phyloP scores from a whole-genome alignment of 2,113 vertebrate species.

The Campylorhamphus procurvoides region DNA sequence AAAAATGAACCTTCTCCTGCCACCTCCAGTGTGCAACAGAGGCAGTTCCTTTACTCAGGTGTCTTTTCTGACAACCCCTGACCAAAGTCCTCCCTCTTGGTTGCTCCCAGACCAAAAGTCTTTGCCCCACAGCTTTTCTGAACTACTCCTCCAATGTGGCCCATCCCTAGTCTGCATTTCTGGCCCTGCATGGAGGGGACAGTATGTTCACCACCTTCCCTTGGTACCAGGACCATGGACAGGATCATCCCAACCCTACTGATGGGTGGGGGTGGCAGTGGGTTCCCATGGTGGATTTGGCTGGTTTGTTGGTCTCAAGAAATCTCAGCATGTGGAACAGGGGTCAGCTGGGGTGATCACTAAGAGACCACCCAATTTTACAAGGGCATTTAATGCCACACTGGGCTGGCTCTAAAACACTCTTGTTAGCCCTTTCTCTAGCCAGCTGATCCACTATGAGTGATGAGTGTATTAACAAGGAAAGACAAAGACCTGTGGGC shows the following conservation, averaged over 20 bases:
- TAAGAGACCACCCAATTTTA: neutral
- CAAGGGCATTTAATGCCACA: accelerated
- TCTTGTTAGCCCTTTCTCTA: neutral
- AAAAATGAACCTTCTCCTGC: neutral
- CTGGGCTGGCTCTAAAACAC: neutral
- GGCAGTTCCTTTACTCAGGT: neutral
- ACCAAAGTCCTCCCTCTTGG: neutral
- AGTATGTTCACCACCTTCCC: accelerated
- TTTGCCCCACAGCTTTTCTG: neutral
- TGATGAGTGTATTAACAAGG: neutral
- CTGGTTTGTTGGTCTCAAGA: neutral
- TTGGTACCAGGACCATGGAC: neutral
- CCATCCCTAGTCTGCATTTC: accelerated
- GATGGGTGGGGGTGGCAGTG: neutral
- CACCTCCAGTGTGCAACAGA: neutral
- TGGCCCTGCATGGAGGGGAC: neutral
- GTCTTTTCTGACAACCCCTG: neutral
- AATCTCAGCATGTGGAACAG: accelerated
- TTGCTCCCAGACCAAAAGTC: neutral
- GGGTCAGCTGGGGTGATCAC: neutral
- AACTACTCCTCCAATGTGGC: neutral
- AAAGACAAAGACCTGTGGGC: neutral
- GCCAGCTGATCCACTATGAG: neutral
- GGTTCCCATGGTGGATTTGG: accelerated
- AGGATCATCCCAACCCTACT: neutral